Evolutionary conservation across 2,888 invertebrate genomes (phyloP).

Genomic region (Melanotus villosus): DNA sequence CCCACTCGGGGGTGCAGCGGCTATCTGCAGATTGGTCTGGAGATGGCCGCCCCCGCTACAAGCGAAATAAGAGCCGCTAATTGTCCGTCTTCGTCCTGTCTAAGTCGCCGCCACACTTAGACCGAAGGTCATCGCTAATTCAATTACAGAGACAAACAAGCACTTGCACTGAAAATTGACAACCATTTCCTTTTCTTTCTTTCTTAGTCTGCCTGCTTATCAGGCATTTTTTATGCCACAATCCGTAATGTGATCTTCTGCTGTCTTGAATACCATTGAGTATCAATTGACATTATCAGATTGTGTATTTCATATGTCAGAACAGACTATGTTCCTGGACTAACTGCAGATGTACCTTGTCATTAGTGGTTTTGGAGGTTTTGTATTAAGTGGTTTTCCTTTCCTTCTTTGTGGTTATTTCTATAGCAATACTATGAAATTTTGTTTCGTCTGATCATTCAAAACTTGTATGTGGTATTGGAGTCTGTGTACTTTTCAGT

Average conservation of each 20-base stretch:
- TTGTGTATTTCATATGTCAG: background rate
- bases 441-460: too few species aligned
- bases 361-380: too few species aligned
- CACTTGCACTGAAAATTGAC: slow-evolving; percentile 45
- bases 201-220: slow-evolving; percentile 37
- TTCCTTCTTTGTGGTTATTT: too few species aligned
- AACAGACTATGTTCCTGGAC: too few species aligned
- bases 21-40: slow-evolving; percentile 61
- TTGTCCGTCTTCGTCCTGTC: slow-evolving; percentile 41
- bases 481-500: too few species aligned
- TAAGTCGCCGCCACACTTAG: slow-evolving; percentile 38
- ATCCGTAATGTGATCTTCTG: slow-evolving; percentile 28
- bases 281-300: slow-evolving; percentile 3
- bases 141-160: slow-evolving; percentile 39
- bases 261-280: background rate
- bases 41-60: slow-evolving; percentile 59
- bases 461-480: too few species aligned
- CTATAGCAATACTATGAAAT: too few species aligned
- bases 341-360: too few species aligned
- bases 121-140: slow-evolving; percentile 47
- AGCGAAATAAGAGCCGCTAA: slow-evolving; percentile 48
- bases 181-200: slow-evolving; percentile 43
- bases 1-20: slow-evolving; percentile 64
- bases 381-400: too few species aligned
- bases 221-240: slow-evolving; percentile 33